These are phyloP conservation scores for Equus przewalskii DNA, from an alignment of 2,113 vertebrate species.

Conservation along the genomic window DNA sequence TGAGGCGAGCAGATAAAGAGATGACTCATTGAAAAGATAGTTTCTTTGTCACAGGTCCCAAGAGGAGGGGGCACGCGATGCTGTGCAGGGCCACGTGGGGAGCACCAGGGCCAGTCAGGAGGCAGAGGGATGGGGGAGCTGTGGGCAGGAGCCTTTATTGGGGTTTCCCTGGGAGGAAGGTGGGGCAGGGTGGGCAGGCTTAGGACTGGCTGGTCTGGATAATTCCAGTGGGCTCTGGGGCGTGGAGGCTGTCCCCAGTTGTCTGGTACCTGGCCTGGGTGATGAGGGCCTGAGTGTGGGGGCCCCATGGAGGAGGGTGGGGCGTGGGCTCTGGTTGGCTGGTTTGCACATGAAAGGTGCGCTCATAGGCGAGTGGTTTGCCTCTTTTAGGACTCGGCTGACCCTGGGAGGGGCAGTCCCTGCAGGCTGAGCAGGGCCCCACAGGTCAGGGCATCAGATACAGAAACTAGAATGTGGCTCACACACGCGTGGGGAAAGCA, in stretches of 20 bases:
- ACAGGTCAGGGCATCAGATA: fast-evolving
- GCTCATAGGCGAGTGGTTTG: background rate
- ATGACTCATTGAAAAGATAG: background rate
- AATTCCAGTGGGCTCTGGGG: fast-evolving
- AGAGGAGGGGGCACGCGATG: fast-evolving
- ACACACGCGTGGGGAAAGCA: fast-evolving
- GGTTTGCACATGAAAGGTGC: background rate
- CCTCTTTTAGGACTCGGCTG: background rate
- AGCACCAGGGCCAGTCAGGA: background rate
- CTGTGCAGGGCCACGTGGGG: no score
- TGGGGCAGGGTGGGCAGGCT: no score
- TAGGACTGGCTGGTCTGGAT: background rate
- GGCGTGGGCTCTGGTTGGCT: background rate
- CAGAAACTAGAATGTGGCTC: fast-evolving
- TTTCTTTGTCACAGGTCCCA: background rate
- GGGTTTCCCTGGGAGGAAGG: fast-evolving
- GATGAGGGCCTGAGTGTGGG: background rate
- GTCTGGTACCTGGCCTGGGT: no score
- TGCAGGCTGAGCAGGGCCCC: background rate
- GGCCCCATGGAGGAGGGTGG: fast-evolving
- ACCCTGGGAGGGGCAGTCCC: fast-evolving
- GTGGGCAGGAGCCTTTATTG: background rate
- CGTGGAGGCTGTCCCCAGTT: background rate
- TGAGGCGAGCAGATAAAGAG: background rate
- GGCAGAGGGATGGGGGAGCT: fast-evolving